Conservation (phyloP, 2,113 vertebrate genomes). For the Anseranas semipalmata region DNA sequence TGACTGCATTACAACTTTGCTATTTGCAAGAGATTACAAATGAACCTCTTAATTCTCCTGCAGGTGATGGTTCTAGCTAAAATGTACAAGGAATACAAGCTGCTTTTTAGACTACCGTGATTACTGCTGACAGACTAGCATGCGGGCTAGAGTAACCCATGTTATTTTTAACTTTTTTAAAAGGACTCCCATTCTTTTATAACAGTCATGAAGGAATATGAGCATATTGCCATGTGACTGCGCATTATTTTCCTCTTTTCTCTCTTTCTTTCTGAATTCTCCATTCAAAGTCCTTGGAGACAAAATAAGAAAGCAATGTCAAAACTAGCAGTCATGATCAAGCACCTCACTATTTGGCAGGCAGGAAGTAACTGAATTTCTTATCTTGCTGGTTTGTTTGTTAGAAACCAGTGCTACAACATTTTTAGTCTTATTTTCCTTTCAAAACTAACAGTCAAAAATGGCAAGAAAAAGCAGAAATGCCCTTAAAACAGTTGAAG, state of each 20-base stretch:
- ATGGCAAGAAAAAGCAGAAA: neutral
- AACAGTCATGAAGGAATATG: neutral
- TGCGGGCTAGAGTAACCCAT: neutral
- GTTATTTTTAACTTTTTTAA: neutral
- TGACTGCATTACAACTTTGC: neutral
- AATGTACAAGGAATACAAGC: neutral
- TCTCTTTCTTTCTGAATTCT: neutral
- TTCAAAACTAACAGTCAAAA: neutral
- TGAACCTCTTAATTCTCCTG: neutral
- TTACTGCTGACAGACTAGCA: neutral
- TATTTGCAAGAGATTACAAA: neutral
- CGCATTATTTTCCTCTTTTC: neutral
- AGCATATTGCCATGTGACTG: neutral
- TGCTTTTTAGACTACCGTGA: neutral
- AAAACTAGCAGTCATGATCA: neutral
- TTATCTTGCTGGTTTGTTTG: neutral
- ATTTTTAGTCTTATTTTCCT: neutral
- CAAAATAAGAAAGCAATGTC: neutral
- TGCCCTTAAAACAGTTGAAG: neutral
- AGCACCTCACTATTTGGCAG: neutral
- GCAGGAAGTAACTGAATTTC: neutral
- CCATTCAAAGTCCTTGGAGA: neutral
- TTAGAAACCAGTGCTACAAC: neutral
- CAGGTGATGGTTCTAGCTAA: neutral
- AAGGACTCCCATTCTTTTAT: neutral